Base-by-base conservation (phyloP, 2,797 vertebrate genomes). In the Arnoldichthys spilopterus region DNA sequence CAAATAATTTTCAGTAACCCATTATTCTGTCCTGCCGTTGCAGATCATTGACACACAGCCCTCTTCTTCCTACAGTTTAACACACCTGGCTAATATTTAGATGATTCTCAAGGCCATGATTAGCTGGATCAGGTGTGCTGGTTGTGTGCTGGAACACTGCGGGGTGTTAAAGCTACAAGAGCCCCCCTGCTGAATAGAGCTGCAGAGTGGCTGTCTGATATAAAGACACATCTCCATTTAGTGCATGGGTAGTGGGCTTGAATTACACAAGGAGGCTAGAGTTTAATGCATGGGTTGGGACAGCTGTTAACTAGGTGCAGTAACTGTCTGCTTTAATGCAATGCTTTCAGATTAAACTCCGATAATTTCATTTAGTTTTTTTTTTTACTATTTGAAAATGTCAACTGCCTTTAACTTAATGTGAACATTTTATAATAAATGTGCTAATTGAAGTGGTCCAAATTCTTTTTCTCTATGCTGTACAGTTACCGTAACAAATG, bases 51-150 rank as follows among this genome's bases (percentile, higher is more conserved):
- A 32, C 20, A 8, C 12, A 71, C 68, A 54, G 49, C 11, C 7
- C 66, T n/a, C 12, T 18, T 45, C 22, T 16, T 22, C 4, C 11
- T 47, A 13, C 76, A 51, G 1, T 71, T n/a, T 26, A 4, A 7
- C 26, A 34, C 62, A 79, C 71, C 62, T 74, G 77, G 28, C 62
- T 67, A 20, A 67, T 34, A 68, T 67, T 79, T 40, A 13, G 13
- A 12, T n/a, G 18, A 64, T 45, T 64, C 43, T 58, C 18, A n/a
- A 79, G 62, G 58, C 24, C 40, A 13, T 74, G 71, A 79, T 79
- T 74, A 74, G n/a, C 53, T 68, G 28, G 28, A 12, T 74, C 26
- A 61, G 54, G 51, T 79, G 37, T 13, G 18, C 49, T 54, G 49
- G 11, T 54, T 22, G 15, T 49, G 18, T n/a, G 34, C 12, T 37